Conservation (phyloP, 2,888 invertebrate species). For the Hyles lineata region DNA sequence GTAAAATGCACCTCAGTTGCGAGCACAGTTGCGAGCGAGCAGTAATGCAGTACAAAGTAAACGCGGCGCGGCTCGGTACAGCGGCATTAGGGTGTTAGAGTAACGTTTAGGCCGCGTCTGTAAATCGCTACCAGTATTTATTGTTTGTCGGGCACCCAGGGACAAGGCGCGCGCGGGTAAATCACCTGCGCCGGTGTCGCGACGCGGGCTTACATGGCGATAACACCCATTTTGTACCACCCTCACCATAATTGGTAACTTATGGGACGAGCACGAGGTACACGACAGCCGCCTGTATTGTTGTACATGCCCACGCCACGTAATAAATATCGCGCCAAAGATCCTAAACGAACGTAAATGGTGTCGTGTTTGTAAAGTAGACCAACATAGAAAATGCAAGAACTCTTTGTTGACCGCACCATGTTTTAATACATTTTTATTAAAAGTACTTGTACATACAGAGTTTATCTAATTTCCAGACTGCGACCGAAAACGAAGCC, state of each 20-base stretch:
- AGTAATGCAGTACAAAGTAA: slow-evolving; percentile 27
- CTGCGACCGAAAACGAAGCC: no score
- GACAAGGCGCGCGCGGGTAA: slow-evolving; percentile 41
- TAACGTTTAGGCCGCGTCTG: slow-evolving; percentile 46
- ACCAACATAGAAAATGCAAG: slow-evolving; percentile 18
- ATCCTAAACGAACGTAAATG: slow-evolving; percentile 30
- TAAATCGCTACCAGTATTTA: slow-evolving; percentile 67
- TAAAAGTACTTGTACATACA: no score
- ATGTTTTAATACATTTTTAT: neutral
- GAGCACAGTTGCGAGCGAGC: neutral
- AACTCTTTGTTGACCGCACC: neutral
- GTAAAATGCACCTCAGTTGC: neutral
- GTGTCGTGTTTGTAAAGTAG: slow-evolving; percentile 40
- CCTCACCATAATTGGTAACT: slow-evolving; percentile 31
- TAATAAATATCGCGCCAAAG: slow-evolving; percentile 16
- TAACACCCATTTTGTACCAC: slow-evolving; percentile 31
- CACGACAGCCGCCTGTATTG: slow-evolving; percentile 22
- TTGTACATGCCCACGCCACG: slow-evolving; percentile 23
- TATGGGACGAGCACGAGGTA: slow-evolving; percentile 24
- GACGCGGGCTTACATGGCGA: slow-evolving; percentile 34
- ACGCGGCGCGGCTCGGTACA: neutral
- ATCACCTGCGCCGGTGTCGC: slow-evolving; percentile 36
- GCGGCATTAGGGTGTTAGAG: slow-evolving; percentile 28
- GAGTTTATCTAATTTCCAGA: no score
- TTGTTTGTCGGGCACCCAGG: slow-evolving; percentile 47